Evolutionary conservation across 2,113 vertebrate species (phyloP).

Genomic region (Toxostoma redivivum): DNA sequence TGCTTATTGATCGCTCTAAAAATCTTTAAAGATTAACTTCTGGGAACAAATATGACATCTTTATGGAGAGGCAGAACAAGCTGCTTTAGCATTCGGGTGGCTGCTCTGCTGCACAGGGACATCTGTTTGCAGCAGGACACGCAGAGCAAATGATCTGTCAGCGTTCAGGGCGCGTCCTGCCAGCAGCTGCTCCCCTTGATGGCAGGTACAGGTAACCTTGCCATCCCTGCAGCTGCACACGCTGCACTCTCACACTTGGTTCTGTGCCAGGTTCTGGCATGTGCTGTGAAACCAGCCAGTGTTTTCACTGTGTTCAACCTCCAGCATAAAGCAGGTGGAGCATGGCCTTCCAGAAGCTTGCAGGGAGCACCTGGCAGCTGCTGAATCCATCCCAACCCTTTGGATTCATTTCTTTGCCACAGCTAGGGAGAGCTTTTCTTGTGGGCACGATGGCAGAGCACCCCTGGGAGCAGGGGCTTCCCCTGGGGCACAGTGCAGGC

Average conservation of each 20-base stretch:
- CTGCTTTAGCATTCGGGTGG: slow-evolving; percentile 55
- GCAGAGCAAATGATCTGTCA: neutral
- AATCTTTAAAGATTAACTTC: slow-evolving; percentile 65
- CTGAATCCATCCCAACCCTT: neutral
- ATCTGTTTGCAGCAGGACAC: slow-evolving; percentile 12
- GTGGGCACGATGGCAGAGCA: neutral
- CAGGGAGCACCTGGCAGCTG: neutral
- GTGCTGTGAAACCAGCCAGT: neutral
- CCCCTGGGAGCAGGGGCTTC: neutral
- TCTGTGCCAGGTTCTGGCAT: neutral
- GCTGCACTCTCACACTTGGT: neutral
- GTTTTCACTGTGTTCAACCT: neutral
- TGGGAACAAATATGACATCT: slow-evolving; percentile 54
- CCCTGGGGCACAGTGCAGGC: accelerated
- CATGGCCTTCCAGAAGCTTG: neutral
- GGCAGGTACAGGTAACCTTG: neutral
- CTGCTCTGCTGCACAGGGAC: slow-evolving; percentile 22
- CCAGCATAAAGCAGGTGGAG: neutral
- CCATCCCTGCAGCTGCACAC: neutral
- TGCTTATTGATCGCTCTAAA: slow-evolving; percentile 43
- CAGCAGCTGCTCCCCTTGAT: neutral
- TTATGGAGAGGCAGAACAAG: slow-evolving; percentile 31
- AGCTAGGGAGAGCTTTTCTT: neutral
- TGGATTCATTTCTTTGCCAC: neutral
- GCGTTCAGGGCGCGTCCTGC: neutral